These are phyloP conservation scores for Centropristis striata DNA, from an alignment of 2,113 vertebrate species.

Conservation along the genomic window DNA sequence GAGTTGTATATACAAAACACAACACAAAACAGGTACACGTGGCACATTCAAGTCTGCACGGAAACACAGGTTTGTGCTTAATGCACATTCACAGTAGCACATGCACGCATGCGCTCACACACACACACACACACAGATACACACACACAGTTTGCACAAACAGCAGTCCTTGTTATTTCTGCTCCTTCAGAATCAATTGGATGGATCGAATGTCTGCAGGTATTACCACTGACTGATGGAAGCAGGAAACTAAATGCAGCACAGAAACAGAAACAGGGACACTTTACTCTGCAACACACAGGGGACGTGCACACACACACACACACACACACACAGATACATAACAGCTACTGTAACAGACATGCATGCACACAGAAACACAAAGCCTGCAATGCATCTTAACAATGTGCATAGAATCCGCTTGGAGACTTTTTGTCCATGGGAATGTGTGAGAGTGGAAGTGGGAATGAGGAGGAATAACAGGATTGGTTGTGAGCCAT, in stretches of 20 bases:
- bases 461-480: constrained; percentile 58
- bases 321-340: constrained; percentile 9
- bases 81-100: constrained; percentile 39
- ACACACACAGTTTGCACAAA: constrained; percentile 51
- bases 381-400: constrained; percentile 62
- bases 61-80: constrained; percentile 40
- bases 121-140: constrained; percentile 22
- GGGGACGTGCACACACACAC: constrained; percentile 35
- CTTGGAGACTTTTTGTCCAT: constrained; percentile 45
- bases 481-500: constrained; percentile 69
- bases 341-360: too few relatives aligned
- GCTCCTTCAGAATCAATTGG: constrained; percentile 77
- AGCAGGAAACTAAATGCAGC: constrained; percentile 61
- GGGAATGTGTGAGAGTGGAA: constrained; percentile 37
- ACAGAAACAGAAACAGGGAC: constrained; percentile 58
- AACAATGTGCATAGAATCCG: constrained; percentile 55
- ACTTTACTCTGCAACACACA: constrained; percentile 58
- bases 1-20: constrained; percentile 52
- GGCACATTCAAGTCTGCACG: constrained; percentile 34
- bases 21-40: constrained; percentile 32
- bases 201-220: constrained; percentile 80
- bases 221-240: constrained; percentile 80
- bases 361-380: constrained; percentile 10
- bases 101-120: constrained; percentile 10
- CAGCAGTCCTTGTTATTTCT: constrained; percentile 66